Evolutionary conservation across 2,113 vertebrate genomes (phyloP), one percentile per base, ranked within the genome.

Genomic region (Myiopsitta monachus): DNA sequence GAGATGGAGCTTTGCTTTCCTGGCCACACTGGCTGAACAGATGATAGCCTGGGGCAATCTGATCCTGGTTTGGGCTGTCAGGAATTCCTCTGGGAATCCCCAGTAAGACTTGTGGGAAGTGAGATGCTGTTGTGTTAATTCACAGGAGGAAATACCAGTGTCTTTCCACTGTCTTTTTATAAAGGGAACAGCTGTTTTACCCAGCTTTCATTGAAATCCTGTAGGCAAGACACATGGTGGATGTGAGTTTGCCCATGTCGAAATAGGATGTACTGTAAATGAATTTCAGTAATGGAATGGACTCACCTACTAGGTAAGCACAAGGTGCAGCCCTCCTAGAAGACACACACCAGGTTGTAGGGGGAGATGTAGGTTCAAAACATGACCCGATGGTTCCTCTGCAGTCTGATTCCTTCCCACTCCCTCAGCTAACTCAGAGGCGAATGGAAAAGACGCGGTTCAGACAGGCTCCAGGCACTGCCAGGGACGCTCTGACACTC

Each of bases 31-130:
- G 28, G 54, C 66, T 78, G 76, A 44, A 68, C 87, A 87, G 92
- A 43, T 88, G 86, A 54, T 91, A 63, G 83, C 72, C 68, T 69
- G 80, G 73, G 89, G 94, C 86, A 81, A 84, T 91, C 83, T 73
- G 66, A 78, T 92, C 95, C 96, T 94, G 6, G 0, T 89, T 61
- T 89, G 73, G 83, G 79, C 95, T 93, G 95, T 77, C 86, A 95
- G 95, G 95, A 90, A 72, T 94, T 87, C 92, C 92, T 92, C 43
- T 75, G 68, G 94, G 92, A 95, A 94, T 94, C 90, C 85, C 80
- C 47, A 90, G 83, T 68, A 81, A 78, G 7, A 87, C 89, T 73
- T 9, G 44, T 68, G 74, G 83, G 89, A 30, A 79, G 77, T 28
- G 66, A 94, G 96, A 91, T 96, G 91, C 94, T 95, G 93, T 36